Conservation (phyloP, 2,113 vertebrate species). For the Trematomus loennbergii region DNA sequence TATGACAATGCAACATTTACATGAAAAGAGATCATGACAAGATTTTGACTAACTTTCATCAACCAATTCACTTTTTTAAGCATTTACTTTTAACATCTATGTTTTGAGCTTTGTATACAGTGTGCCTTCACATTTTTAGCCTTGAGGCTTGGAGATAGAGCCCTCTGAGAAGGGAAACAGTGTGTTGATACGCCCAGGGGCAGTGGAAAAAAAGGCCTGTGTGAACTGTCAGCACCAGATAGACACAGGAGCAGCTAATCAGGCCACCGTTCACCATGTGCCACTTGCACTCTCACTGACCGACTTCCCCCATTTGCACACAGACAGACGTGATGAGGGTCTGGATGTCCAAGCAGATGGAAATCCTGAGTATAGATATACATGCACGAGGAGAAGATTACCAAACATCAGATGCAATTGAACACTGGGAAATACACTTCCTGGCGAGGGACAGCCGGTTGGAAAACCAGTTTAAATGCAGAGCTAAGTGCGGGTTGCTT, state of each 20-base stretch:
- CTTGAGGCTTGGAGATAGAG: constrained; percentile 62
- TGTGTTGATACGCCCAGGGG: constrained; percentile 79
- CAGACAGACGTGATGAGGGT: constrained; percentile 49
- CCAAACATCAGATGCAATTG: constrained; percentile 54
- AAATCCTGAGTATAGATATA: constrained; percentile 75
- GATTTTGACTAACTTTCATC: background rate
- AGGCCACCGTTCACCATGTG: constrained; percentile 71
- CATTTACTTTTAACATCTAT: constrained; percentile 14
- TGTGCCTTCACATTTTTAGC: constrained; percentile 49
- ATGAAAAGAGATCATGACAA: background rate
- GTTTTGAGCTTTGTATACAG: constrained; percentile 8
- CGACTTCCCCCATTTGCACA: constrained; percentile 67
- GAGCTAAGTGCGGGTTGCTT: constrained; percentile 34
- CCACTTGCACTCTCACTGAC: constrained; percentile 79
- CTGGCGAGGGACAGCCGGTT: constrained; percentile 41
- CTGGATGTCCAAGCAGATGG: constrained; percentile 67
- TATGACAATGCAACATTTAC: background rate
- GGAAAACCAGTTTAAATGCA: constrained; percentile 49
- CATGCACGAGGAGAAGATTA: constrained; percentile 53
- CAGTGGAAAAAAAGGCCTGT: constrained; percentile 82
- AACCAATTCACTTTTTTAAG: background rate
- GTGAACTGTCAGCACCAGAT: constrained; percentile 87
- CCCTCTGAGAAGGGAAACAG: constrained; percentile 83
- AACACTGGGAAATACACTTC: constrained; percentile 63
- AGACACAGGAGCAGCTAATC: constrained; percentile 79